Percentiles rank a stretch among this genome's conserved stretches.
phyloP scores from a whole-genome alignment of 2,113 vertebrate genomes.

The Caranx melampygus region DNA sequence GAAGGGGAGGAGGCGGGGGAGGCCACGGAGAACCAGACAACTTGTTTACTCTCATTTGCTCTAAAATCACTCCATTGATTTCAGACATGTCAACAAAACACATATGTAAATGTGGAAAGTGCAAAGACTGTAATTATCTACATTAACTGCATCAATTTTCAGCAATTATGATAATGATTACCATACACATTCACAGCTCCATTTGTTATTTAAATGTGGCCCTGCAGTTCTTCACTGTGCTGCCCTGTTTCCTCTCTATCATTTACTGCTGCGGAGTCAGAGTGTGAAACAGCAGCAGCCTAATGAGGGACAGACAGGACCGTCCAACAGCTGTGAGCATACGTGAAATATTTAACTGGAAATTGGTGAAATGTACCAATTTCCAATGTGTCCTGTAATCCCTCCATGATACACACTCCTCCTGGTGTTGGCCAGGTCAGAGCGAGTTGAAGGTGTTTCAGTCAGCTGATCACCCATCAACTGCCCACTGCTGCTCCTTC shows the following conservation, averaged over 20 bases:
- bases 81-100: conserved; percentile 41
- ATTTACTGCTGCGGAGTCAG: neutral
- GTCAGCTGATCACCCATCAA: no score
- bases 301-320: neutral
- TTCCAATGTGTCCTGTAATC: neutral
- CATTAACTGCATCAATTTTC: conserved; percentile 51
- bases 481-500: no score
- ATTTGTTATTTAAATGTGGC: conserved; percentile 54
- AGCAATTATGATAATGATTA: conserved; percentile 54
- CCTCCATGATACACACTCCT: neutral
- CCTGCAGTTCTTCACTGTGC: neutral
- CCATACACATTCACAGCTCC: conserved; percentile 11
- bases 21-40: neutral
- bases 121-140: conserved; percentile 54
- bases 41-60: conserved; percentile 31
- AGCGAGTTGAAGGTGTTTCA: no score
- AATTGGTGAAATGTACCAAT: neutral
- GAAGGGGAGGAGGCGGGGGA: neutral
- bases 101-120: conserved; percentile 38
- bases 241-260: neutral
- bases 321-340: neutral
- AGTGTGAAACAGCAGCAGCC: neutral
- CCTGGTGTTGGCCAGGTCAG: no score
- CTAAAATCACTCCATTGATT: conserved; percentile 25
- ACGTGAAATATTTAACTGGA: neutral